Evolutionary conservation across 2,797 vertebrate species (phyloP), one percentile per base, ranked within the genome.

Genomic region (Toxotes lorentzi): DNA sequence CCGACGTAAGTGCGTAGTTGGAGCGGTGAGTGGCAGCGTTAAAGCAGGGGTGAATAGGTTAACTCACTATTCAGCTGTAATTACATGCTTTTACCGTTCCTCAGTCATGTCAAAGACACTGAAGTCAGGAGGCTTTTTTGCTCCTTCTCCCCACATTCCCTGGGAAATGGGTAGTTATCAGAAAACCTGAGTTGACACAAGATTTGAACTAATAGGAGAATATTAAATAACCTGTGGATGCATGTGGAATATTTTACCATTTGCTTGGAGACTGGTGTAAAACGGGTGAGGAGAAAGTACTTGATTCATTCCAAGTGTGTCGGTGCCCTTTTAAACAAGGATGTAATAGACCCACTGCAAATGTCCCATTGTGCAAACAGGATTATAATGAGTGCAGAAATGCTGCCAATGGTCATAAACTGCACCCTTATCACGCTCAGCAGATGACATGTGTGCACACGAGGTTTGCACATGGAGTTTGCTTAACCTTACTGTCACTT

Each of bases 351-450:
- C 80, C 80, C 64, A 8, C 67, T 45, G 79, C 50, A 72, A 74
- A 61, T 21, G 78, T 51, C 82, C 78, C 73, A 75, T 83, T 91
- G 88, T 91, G 79, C 86, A 89, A 89, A 92, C 88, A 88, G 67
- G 85, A 86, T 89, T 84, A 83, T 83, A 84, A 86, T 73, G 73
- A 88, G 72, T 53, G 80, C 74, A 62, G 56, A 86, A 73, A 32
- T 1, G 66, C 74, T 65, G 81, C 86, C 90, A 90, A 1, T n/a
- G 69, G 63, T 72, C 77, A 70, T 84, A 91, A 86, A 87, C 72
- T 27, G 79, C 2, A 1, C 24, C 70, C 65, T 87, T 91, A 91
- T 91, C 90, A 43, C 45, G 34, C 84, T 59, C 70, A 4, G 71
- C 91, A 92, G 89, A 89, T 85, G 86, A 83, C 80, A 48, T 35